Conservation (phyloP, 2,888 invertebrate species). For the Rhynchonema sp. region DNA sequence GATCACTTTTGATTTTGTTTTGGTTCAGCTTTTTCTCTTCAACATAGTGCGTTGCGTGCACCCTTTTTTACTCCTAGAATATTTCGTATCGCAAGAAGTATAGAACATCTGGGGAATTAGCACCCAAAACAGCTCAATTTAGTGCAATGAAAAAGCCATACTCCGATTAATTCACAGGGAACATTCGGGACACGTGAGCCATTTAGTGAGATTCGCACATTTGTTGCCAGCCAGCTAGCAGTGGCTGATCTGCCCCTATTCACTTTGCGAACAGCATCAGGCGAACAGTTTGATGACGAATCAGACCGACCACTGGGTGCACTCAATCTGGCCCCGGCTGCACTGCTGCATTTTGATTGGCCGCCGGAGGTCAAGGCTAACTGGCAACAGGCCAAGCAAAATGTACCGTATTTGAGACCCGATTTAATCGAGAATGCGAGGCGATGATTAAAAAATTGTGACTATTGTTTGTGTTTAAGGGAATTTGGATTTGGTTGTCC, state of each 20-base stretch:
- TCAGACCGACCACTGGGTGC: constrained; percentile 50
- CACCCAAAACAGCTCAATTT: too few species aligned
- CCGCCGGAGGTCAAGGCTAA: constrained; percentile 34
- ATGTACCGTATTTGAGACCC: background rate
- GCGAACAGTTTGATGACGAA: background rate
- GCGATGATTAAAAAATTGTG: too few species aligned
- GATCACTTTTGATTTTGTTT: background rate
- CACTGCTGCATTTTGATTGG: constrained; percentile 55
- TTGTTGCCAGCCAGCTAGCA: constrained; percentile 10
- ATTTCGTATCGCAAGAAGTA: too few species aligned
- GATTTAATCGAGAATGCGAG: background rate
- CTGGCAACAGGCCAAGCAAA: background rate
- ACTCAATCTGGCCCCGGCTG: constrained; percentile 58
- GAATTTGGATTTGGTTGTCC: too few species aligned
- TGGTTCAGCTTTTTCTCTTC: background rate
- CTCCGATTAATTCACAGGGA: too few species aligned
- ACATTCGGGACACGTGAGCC: constrained; percentile 16
- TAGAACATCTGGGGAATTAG: too few species aligned
- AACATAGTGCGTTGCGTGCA: too few species aligned
- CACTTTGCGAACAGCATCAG: constrained; percentile 11
- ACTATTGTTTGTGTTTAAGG: too few species aligned
- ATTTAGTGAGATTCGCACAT: constrained; percentile 13
- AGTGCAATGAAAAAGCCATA: too few species aligned
- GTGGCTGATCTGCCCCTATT: constrained; percentile 9
- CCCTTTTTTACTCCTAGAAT: too few species aligned